Base-by-base conservation (phyloP, 2,888 invertebrate genomes). In the Allacma fusca region DNA sequence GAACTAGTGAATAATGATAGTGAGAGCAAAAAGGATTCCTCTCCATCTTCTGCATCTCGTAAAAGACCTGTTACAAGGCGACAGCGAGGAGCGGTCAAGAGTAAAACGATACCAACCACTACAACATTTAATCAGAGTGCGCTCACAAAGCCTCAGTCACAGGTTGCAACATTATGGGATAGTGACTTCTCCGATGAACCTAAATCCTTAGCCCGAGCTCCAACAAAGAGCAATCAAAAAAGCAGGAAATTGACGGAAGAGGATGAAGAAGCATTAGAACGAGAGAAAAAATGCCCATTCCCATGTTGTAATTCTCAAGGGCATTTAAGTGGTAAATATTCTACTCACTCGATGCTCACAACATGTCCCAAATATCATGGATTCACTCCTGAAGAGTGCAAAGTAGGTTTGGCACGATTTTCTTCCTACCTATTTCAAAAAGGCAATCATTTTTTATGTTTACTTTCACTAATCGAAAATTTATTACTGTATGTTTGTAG, bases 361-460 rank as follows among this genome's bases (percentile, higher is more conserved):
- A 95, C 95, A 26, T 98, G 98, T 85, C 97, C 97, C 0, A 86
- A 92, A 75, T 98, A 94, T 88, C 97, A 97, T 88, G 96, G 97
- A 87, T 91, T 91, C 83, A 91, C 92, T 12, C 90, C 91, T 28
- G 91, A 91, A 71, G 91, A 92, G 84, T 93, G 94, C 85, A 88
- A 88, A 87, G 90, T 90, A 86, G 69, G 69, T 70, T 16, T 2
- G n/a, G n/a, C 13, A 9, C 40, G 40, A 40, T 40, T 13, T 40
- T 40, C 13, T 13, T 40, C 40, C 13, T 9, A 40, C 13, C 5
- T 9, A 5, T 40, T 40, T 40, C 13, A n/a, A 12, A 69, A 29
- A 4, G n/a, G 34, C 4, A n/a, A n/a, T n/a, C n/a, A n/a, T n/a
- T n/a, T n/a, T n/a, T n/a, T n/a, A n/a, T n/a, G n/a, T n/a, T n/a